Conservation (phyloP, 2,888 invertebrate species). For the Drosophila suboccidentalis region DNA sequence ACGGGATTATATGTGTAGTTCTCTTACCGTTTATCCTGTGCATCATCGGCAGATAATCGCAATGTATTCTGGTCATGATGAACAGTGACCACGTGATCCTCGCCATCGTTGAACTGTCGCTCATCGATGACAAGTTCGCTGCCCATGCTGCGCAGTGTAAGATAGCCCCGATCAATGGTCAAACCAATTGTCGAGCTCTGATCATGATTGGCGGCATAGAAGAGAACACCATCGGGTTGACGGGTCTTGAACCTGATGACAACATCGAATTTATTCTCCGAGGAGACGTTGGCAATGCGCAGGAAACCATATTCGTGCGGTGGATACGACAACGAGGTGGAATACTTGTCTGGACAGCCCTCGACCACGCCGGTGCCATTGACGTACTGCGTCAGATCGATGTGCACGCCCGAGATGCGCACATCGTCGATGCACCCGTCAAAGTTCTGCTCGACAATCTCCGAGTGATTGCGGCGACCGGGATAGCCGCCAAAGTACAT, state of each 20-base stretch:
- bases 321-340: conserved; percentile 90
- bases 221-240: conserved; percentile 92
- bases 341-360: conserved; percentile 95
- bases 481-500: conserved; percentile 97
- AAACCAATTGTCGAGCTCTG: conserved; percentile 90
- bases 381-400: conserved; percentile 92
- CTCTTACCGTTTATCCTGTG: conserved; percentile 88
- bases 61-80: conserved; percentile 90
- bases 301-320: conserved; percentile 88
- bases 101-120: conserved; percentile 92
- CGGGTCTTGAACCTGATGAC: conserved; percentile 95
- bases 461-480: conserved; percentile 87
- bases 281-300: conserved; percentile 87
- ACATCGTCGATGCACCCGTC: conserved; percentile 97
- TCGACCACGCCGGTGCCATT: conserved; percentile 93
- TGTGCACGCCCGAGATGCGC: conserved; percentile 90
- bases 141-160: conserved; percentile 90
- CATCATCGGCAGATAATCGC: conserved; percentile 94
- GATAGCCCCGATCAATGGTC: conserved; percentile 87
- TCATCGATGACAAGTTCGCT: conserved; percentile 88
- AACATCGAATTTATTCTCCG: conserved; percentile 89
- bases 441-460: conserved; percentile 92
- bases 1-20: background rate
- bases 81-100: conserved; percentile 97
- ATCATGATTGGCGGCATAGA: conserved; percentile 91